Evolutionary conservation across 2,797 vertebrate species (phyloP).

Genomic region (Peromyscus melanophrys): DNA sequence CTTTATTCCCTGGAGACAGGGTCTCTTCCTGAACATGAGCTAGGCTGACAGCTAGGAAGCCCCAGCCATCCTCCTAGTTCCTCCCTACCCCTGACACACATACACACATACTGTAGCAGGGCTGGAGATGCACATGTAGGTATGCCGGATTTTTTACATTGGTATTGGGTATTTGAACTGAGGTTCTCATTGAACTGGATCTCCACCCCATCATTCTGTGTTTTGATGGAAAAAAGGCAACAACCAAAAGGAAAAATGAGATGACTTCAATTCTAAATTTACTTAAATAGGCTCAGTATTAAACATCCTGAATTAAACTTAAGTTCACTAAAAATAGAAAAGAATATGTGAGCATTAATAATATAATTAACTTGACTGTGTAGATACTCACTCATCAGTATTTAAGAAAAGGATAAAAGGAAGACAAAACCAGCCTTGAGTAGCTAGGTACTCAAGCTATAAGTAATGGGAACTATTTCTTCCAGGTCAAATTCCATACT

Average conservation of each 20-base stretch:
- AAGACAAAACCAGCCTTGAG: neutral
- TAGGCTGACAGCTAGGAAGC: neutral
- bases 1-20: neutral
- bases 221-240: neutral
- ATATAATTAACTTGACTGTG: neutral
- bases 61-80: neutral
- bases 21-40: neutral
- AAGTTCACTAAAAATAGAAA: neutral
- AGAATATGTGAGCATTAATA: neutral
- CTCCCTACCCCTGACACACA: too few relatives aligned
- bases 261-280: neutral
- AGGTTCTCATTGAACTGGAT: neutral
- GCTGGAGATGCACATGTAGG: neutral
- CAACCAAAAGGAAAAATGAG: neutral
- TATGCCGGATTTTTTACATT: neutral
- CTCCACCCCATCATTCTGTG: too few relatives aligned
- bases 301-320: constrained; percentile 9
- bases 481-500: neutral
- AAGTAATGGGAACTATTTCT: neutral
- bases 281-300: neutral
- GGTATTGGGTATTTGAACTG: neutral
- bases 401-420: neutral
- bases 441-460: neutral
- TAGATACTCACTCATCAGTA: neutral
- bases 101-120: neutral